Percentiles rank a stretch among this genome's conserved stretches.
These are phyloP conservation scores for Siphlonurus alternatus DNA, from an alignment of 2,888 invertebrate species.

Conservation along the genomic window DNA sequence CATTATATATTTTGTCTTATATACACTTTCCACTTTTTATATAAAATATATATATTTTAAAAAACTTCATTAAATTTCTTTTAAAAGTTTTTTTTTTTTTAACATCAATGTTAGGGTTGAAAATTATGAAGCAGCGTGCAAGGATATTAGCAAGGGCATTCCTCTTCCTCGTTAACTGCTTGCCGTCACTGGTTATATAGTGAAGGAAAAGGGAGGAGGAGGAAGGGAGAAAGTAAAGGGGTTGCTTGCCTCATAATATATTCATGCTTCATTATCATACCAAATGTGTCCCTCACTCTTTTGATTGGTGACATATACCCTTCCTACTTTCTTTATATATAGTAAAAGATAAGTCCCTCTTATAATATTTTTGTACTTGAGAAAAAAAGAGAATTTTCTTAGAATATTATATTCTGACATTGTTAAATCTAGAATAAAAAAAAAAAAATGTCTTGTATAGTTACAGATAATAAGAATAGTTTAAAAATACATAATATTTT, in stretches of 20 bases:
- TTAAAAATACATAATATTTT: too few species aligned
- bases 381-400: too few species aligned
- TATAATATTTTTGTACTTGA: too few species aligned
- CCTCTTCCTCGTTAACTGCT: not conserved
- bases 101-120: not conserved
- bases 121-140: not conserved
- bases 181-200: not conserved
- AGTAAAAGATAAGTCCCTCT: too few species aligned
- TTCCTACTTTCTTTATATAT: too few species aligned
- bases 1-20: too few species aligned
- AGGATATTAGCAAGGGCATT: not conserved
- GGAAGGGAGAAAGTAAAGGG: not conserved
- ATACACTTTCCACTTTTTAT: too few species aligned
- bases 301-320: not conserved
- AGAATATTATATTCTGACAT: too few species aligned
- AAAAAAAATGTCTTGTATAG: too few species aligned
- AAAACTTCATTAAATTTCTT: not conserved
- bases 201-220: not conserved
- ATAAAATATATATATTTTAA: too few species aligned
- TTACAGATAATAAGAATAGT: too few species aligned
- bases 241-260: slow-evolving; percentile 13
- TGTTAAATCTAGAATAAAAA: too few species aligned
- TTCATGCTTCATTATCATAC: slow-evolving; percentile 18
- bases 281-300: slow-evolving; percentile 12
- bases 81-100: not conserved